phyloP scores from a whole-genome alignment of 1,140 invertebrate species.

The Drosophila simulans region DNA sequence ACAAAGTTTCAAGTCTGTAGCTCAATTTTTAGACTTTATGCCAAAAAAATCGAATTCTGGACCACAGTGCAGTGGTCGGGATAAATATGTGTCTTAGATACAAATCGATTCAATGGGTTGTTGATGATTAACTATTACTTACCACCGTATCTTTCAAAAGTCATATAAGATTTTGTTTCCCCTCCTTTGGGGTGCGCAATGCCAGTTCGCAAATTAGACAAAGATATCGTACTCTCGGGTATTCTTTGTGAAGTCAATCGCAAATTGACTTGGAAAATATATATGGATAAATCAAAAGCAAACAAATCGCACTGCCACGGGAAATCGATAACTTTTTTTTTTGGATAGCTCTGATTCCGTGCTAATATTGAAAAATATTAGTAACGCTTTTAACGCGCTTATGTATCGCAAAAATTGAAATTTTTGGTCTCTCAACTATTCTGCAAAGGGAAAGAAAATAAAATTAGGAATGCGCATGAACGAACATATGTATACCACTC shows the following conservation, averaged over 20 bases:
- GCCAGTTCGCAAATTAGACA: constrained; percentile 73
- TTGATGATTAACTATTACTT: constrained; percentile 46
- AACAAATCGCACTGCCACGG: constrained; percentile 21
- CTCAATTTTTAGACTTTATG: too few relatives aligned
- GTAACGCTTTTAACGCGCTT: constrained; percentile 19
- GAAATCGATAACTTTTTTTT: constrained; percentile 4
- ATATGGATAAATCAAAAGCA: constrained; percentile 20
- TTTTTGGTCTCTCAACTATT: constrained; percentile 23
- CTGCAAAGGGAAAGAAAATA: constrained; percentile 25
- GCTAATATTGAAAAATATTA: constrained; percentile 12
- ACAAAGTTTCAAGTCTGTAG: too few relatives aligned
- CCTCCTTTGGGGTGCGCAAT: constrained; percentile 82
- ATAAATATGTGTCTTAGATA: background rate
- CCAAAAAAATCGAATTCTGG: too few relatives aligned
- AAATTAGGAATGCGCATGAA: constrained; percentile 35
- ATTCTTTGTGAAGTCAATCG: constrained; percentile 26
- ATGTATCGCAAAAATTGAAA: constrained; percentile 3
- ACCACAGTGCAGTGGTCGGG: too few relatives aligned
- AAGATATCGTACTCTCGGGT: constrained; percentile 35
- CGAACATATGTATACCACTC: constrained; percentile 21
- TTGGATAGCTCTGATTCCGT: constrained; percentile 8
- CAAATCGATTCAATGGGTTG: background rate
- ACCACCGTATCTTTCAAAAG: constrained; percentile 84
- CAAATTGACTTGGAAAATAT: constrained; percentile 27
- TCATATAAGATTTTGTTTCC: constrained; percentile 84